A percentile compares a stretch with the other conserved stretches of the same genome.
Conservation (phyloP, 2,113 vertebrate species). For the Chitala chitala region DNA sequence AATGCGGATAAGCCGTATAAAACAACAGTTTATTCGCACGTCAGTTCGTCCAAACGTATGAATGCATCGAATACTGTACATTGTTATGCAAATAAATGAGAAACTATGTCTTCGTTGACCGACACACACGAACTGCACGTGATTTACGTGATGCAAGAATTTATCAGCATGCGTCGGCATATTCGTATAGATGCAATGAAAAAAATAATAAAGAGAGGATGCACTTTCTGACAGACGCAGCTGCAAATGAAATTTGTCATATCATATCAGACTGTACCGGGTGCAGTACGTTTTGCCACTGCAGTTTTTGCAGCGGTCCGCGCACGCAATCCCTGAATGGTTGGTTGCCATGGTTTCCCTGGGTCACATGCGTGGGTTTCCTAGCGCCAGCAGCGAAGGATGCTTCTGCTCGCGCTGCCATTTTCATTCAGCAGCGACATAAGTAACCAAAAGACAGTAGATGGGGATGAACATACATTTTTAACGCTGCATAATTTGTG, state of each 20-base stretch:
- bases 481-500: constrained; percentile 7
- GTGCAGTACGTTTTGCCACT: background rate
- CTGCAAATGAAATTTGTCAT: background rate
- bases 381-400: constrained; percentile 66
- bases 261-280: background rate
- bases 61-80: no score
- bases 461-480: constrained; percentile 27
- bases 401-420: constrained; percentile 62
- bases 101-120: no score
- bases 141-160: no score
- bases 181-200: no score
- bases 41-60: no score
- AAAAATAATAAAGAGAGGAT: no score
- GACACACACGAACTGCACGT: no score
- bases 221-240: no score
- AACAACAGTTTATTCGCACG: no score
- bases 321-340: constrained; percentile 68
- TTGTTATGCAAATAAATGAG: no score
- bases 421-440: constrained; percentile 54
- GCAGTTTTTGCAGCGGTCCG: constrained; percentile 21
- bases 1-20: no score
- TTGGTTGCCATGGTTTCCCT: constrained; percentile 87
- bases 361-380: constrained; percentile 81
- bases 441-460: constrained; percentile 22
- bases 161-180: no score